phyloP scores from a whole-genome alignment of 2,113 vertebrate species.

The Channa maculata region DNA sequence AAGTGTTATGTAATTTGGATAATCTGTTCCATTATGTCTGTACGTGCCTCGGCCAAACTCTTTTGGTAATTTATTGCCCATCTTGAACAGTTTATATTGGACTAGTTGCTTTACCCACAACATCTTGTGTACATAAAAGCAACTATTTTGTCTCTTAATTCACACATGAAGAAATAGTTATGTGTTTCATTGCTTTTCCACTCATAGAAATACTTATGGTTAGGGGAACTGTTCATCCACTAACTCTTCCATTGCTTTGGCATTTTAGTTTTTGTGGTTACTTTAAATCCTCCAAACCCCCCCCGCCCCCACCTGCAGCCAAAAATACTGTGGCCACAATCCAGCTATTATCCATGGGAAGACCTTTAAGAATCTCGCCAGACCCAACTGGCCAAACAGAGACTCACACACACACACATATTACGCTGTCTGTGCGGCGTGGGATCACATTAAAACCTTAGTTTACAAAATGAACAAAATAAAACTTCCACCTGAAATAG shows the following conservation, averaged over 20 bases:
- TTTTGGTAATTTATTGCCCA: conserved; percentile 13
- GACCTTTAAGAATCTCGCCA: conserved; percentile 57
- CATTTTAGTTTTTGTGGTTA: conserved; percentile 25
- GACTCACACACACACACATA: background rate
- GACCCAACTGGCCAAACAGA: conserved; percentile 41
- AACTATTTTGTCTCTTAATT: conserved; percentile 33
- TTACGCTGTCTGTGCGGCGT: background rate
- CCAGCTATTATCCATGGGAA: conserved; percentile 60
- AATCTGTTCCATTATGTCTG: background rate
- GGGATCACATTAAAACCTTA: conserved; percentile 13
- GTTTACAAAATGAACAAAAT: conserved; percentile 7
- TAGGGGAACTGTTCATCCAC: background rate
- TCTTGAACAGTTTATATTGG: conserved; percentile 43
- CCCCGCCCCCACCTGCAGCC: conserved; percentile 52
- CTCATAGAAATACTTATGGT: conserved; percentile 44
- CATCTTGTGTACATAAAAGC: conserved; percentile 37
- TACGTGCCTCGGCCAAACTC: background rate
- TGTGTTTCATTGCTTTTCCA: conserved; percentile 25
- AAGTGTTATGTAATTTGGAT: background rate
- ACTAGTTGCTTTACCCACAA: conserved; percentile 20
- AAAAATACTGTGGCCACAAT: conserved; percentile 33
- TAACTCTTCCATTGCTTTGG: background rate
- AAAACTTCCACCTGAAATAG: conserved; percentile 13
- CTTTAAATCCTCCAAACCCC: conserved; percentile 24
- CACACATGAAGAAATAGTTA: conserved; percentile 17